Conservation (phyloP, 23 tunicate genomes). For the Diplosoma virens region DNA sequence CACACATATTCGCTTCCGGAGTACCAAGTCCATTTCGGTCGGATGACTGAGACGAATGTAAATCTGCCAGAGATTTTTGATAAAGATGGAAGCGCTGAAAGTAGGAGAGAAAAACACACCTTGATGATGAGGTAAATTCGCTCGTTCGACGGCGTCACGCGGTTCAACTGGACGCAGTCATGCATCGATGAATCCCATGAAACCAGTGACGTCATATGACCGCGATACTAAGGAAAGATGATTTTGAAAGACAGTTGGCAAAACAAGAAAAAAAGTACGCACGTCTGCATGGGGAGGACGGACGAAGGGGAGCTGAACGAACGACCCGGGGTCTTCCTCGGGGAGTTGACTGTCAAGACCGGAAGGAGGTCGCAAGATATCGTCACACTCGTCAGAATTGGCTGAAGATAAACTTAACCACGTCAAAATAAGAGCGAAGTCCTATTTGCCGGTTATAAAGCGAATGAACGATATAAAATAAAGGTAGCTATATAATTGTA, state of each 20-base stretch:
- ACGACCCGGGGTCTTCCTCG: constrained; percentile 53
- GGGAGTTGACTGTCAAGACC: constrained; percentile 69
- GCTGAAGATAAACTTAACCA: too few relatives aligned
- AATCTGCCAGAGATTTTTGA: constrained; percentile 30
- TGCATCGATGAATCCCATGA: constrained; percentile 95
- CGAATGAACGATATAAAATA: too few relatives aligned
- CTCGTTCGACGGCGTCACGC: constrained; percentile 67
- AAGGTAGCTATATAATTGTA: too few relatives aligned
- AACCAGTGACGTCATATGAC: constrained; percentile 36
- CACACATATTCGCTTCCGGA: constrained; percentile 72
- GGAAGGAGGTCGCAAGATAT: constrained; percentile 47
- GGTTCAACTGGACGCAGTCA: constrained; percentile 48
- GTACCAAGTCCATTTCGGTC: constrained; percentile 62
- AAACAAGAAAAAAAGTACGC: constrained; percentile 11
- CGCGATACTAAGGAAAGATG: constrained; percentile 35
- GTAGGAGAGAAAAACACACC: constrained; percentile 26
- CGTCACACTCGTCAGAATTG: constrained; percentile 22
- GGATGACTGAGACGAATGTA: constrained; percentile 81
- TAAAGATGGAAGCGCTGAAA: background rate
- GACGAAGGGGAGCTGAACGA: constrained; percentile 65
- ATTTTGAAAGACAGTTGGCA: background rate
- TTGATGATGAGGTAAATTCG: constrained; percentile 64
- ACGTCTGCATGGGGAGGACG: constrained; percentile 54
- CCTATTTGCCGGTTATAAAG: too few relatives aligned
- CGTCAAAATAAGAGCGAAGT: too few relatives aligned